Evolutionary conservation across 2,797 vertebrate genomes (phyloP), one percentile per base, ranked within the genome.

Genomic region (Cyclopterus lumpus): DNA sequence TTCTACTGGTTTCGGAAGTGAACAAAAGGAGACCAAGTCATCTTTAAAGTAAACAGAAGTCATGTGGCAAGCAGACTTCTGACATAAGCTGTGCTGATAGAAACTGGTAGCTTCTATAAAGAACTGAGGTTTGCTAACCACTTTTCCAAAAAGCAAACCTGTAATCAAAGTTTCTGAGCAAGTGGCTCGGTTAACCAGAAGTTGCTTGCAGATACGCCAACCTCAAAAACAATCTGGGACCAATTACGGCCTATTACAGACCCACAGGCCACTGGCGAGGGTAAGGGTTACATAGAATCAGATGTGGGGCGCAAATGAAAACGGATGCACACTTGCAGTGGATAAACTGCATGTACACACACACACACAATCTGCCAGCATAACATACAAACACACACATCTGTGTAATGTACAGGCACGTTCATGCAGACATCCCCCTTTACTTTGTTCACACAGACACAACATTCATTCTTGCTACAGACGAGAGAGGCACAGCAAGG

Each of bases 181-280:
- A 93, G 93, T 94, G 92, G 90, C 87, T 88, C 53, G 89, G 91
- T 93, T 93, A 93, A 94, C 92, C 92, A 92, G 69, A 86, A 20
- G 88, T 82, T 81, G 73, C 87, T 40, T 48, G 84, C 80, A 89
- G 83, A 93, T 92, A 90, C 68, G 58, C 82, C 79, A 77, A 89
- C 90, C 91, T 92, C 90, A 91, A 90, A 92, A 94, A 89, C 90
- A 93, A 93, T 93, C 92, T 93, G 92, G 91, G 80, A 92, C 81
- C 92, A 83, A 93, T 94, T 93, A 93, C 80, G 63, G 86, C 76
- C 81, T 87, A 91, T 92, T 91, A 91, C 90, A 90, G 89, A 88
- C 83, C 90, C 88, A 86, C 87, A 86, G 91, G 86, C 90, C 84
- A 80, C 88, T 82, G 80, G 77, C 1, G n/a, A 78, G 89, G 88